Evolutionary conservation across 1,140 invertebrate genomes (phyloP), one percentile per base, ranked within the genome.

Genomic region (Rhopalosiphum padi): DNA sequence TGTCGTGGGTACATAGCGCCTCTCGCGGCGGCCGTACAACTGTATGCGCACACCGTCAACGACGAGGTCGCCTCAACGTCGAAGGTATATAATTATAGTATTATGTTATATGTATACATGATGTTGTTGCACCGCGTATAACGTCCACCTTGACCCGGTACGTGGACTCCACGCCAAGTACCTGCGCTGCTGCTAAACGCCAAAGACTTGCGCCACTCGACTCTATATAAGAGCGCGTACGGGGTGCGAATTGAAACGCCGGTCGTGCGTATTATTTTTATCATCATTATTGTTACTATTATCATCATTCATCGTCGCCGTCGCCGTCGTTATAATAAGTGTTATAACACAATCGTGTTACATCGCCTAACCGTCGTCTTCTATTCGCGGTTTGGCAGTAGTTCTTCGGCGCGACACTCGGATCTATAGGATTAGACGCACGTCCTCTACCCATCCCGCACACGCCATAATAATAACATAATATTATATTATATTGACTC

Each of bases 71-170:
- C 46, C 22, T n/a, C 87, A 5, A 30, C 43, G 15, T 77, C 15
- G 4, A n/a, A 77, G 60, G 60, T 18, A 15, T 77, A 77, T 77
- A 35, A 77, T 77, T 77, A 77, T 77, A 77, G n/a, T 77, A 77
- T 21, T 18, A 77, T 68, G 15, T 30, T 68, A 68, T 68, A 2
- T 77, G 30, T n/a, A 77, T 15, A 15, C 60, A 41, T 41, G 60
- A 77, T n/a, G n/a, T 37, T 43, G 83, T 86, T 88, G 22, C 87
- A 35, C 87, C 22, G 51, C 4, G 35, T 3, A n/a, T 22, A 55
- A 89, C 51, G 88, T 89, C 35, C 35, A 85, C 91, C 91, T 93
- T 93, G 91, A 93, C 91, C 91, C 48, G 43, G 43, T 93, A 93
- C 91, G 91, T 93, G 91, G 82, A 35, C 23, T 83, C 46, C 91